These are phyloP conservation scores for Synanceia verrucosa DNA, from an alignment of 2,797 vertebrate species.

Conservation along the genomic window DNA sequence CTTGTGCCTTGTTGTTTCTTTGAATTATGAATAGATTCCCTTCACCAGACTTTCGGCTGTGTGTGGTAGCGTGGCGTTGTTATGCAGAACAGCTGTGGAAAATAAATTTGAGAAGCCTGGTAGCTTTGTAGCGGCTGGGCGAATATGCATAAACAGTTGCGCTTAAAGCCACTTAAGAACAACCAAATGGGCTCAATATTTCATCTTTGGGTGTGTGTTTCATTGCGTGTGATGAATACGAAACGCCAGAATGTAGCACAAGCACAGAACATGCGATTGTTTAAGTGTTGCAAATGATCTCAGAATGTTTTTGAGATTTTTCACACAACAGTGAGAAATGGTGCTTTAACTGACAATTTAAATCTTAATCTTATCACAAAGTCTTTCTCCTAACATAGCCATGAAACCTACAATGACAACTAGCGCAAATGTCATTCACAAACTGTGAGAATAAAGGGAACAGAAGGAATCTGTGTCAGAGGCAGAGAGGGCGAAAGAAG, in stretches of 20 bases:
- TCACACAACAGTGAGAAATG: conserved; percentile 38
- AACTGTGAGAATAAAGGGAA: neutral
- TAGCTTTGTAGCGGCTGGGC: conserved; percentile 59
- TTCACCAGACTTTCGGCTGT: conserved; percentile 60
- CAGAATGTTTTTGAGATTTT: conserved; percentile 41
- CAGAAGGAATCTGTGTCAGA: conserved; percentile 8
- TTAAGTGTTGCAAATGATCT: conserved; percentile 54
- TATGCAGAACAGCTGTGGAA: conserved; percentile 74
- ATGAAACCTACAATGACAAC: conserved; percentile 4
- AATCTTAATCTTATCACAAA: conserved; percentile 38
- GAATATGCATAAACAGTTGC: conserved; percentile 77
- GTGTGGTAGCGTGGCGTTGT: conserved; percentile 57
- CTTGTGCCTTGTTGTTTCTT: conserved; percentile 68
- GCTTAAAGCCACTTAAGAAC: conserved; percentile 77
- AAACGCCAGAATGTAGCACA: conserved; percentile 31
- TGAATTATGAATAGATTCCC: conserved; percentile 82
- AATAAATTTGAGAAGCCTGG: conserved; percentile 65
- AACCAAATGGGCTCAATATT: conserved; percentile 71
- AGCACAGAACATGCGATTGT: conserved; percentile 34
- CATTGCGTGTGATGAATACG: conserved; percentile 67
- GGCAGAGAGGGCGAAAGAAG: conserved; percentile 1
- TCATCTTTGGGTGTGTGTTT: conserved; percentile 72
- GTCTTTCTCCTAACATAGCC: conserved; percentile 1
- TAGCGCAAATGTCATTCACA: conserved; percentile 21
- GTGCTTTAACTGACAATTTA: conserved; percentile 40